Conservation (phyloP, 1,140 invertebrate species). For the Heliothis subflexa region DNA sequence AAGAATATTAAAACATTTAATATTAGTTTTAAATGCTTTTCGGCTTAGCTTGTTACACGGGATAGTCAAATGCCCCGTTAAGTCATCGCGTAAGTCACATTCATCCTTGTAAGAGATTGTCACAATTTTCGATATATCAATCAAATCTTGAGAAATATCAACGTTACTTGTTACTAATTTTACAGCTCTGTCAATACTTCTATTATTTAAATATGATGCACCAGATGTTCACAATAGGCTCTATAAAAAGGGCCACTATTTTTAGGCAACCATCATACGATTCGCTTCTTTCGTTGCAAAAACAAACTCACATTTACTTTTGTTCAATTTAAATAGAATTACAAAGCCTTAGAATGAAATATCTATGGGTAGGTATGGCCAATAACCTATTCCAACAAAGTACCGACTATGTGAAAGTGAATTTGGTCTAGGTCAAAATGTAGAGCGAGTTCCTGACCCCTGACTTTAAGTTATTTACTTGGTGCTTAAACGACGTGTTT, state of each 20-base stretch:
- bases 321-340: background rate
- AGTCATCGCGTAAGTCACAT: conserved; percentile 44
- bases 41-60: conserved; percentile 38
- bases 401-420: conserved; percentile 39
- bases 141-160: too few relatives aligned
- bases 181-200: too few relatives aligned
- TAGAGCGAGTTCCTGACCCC: conserved; percentile 38
- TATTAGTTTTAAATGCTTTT: too few relatives aligned
- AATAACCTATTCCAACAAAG: conserved; percentile 16
- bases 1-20: too few relatives aligned
- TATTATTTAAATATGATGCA: too few relatives aligned
- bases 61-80: conserved; percentile 53
- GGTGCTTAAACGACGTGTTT: conserved; percentile 24
- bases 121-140: too few relatives aligned
- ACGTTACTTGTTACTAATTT: too few relatives aligned
- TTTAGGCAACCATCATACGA: too few relatives aligned
- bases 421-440: conserved; percentile 41
- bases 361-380: background rate
- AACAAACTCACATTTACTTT: background rate
- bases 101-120: conserved; percentile 42
- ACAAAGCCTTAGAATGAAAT: background rate
- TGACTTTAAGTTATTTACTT: conserved; percentile 38
- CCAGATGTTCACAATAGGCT: too few relatives aligned
- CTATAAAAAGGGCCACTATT: too few relatives aligned
- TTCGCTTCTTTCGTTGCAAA: background rate